Percentiles rank a stretch among this genome's conserved stretches.
Conservation (phyloP, 2,797 vertebrate genomes). For the Euthynnus affinis region DNA sequence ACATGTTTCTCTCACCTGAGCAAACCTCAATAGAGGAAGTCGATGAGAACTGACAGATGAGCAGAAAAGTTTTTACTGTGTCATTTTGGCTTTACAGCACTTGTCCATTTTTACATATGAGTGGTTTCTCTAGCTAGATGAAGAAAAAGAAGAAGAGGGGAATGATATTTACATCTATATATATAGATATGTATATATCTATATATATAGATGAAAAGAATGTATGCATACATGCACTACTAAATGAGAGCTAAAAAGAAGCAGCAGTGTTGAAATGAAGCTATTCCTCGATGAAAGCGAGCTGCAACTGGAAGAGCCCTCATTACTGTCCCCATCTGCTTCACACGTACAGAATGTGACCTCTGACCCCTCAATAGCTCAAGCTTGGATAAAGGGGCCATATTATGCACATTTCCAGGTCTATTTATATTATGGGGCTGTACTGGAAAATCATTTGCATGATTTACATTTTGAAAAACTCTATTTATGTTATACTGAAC, state of each 20-base stretch:
- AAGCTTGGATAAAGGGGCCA: too few species aligned
- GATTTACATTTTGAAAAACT: too few species aligned
- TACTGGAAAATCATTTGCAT: too few species aligned
- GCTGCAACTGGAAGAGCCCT: background rate
- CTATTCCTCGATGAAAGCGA: too few species aligned
- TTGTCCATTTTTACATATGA: background rate
- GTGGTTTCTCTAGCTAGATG: background rate
- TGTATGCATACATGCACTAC: background rate
- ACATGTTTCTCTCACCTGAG: conserved; percentile 62
- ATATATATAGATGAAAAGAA: background rate
- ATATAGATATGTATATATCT: background rate
- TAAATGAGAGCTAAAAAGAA: background rate
- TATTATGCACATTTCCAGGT: too few species aligned
- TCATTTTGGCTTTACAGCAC: background rate
- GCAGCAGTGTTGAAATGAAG: background rate
- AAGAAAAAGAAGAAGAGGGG: background rate
- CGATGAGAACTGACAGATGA: conserved; percentile 43
- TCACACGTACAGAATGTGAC: background rate
- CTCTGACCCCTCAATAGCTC: background rate
- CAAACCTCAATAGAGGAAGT: conserved; percentile 29
- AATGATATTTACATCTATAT: background rate
- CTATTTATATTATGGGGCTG: too few species aligned
- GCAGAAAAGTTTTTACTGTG: conserved; percentile 13
- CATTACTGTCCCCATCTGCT: background rate
- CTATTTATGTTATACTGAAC: too few species aligned